Percentiles rank a stretch among this genome's conserved stretches.
Evolutionary conservation across 2,888 invertebrate genomes (phyloP).

Genomic region (Melieria crassipennis): DNA sequence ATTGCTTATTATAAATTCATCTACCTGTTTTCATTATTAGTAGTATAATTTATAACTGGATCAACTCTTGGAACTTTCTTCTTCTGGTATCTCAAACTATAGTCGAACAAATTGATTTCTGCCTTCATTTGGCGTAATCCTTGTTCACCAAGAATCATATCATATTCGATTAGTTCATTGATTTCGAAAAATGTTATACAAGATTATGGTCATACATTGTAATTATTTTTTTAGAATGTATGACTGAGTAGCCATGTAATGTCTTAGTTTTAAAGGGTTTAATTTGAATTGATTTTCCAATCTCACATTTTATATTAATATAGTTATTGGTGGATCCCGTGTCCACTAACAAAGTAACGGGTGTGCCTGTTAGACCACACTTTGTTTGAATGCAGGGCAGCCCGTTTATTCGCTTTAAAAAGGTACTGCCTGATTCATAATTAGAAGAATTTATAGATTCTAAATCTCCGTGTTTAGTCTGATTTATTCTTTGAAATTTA

Average conservation of each 20-base stretch:
- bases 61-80: not conserved
- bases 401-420: slow-evolving; percentile 13
- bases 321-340: slow-evolving; percentile 3
- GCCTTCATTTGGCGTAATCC: no score
- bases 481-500: not conserved
- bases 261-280: not conserved
- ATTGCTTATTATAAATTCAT: not conserved
- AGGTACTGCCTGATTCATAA: no score
- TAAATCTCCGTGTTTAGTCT: not conserved
- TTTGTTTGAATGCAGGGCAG: slow-evolving; percentile 11
- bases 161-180: no score
- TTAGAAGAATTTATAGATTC: no score
- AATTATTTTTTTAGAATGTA: no score
- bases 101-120: not conserved
- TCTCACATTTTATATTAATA: slow-evolving; percentile 3
- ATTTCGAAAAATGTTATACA: no score
- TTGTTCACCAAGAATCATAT: no score
- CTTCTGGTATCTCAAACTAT: not conserved
- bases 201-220: no score
- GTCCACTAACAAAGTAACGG: slow-evolving; percentile 4
- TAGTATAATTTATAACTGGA: not conserved
- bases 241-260: slow-evolving; percentile 1
- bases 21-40: not conserved
- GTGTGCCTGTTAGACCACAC: not conserved
- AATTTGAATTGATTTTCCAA: not conserved